Percentiles rank a stretch among this genome's conserved stretches.
Conservation (phyloP, 2,797 vertebrate genomes). For the Enteromius viviparus region DNA sequence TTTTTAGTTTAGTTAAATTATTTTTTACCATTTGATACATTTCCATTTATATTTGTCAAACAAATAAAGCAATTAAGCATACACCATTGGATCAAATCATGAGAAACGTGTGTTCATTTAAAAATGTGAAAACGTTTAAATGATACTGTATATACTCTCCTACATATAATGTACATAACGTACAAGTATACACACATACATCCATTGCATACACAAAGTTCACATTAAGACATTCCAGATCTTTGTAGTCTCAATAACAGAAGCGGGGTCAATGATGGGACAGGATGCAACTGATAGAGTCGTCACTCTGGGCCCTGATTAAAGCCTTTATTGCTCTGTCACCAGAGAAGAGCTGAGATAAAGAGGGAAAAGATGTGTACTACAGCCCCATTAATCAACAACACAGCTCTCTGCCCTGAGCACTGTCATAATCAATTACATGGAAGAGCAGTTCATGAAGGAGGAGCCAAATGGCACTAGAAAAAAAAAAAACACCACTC, state of each 20-base stretch:
- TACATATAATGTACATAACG: background rate
- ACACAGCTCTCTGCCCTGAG: conserved; percentile 70
- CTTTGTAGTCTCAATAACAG: conserved; percentile 39
- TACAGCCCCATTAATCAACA: conserved; percentile 73
- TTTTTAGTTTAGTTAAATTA: background rate
- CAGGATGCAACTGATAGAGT: conserved; percentile 43
- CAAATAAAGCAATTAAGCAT: background rate
- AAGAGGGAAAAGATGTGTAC: conserved; percentile 58
- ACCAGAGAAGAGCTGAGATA: conserved; percentile 44
- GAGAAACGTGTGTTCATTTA: background rate
- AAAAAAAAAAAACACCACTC: background rate
- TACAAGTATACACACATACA: background rate
- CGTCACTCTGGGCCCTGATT: conserved; percentile 55
- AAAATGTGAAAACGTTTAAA: background rate
- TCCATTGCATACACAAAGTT: background rate
- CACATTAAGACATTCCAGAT: background rate
- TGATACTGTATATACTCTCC: background rate
- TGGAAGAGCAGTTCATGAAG: conserved; percentile 65
- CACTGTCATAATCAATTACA: conserved; percentile 79
- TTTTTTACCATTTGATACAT: background rate
- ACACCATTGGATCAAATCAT: background rate
- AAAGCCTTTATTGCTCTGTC: conserved; percentile 59
- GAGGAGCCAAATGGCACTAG: conserved; percentile 17
- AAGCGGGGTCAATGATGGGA: conserved; percentile 19
- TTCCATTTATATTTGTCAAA: background rate